These are phyloP conservation scores for Smithornis capensis DNA, from an alignment of 2,113 vertebrate genomes.

Conservation along the genomic window DNA sequence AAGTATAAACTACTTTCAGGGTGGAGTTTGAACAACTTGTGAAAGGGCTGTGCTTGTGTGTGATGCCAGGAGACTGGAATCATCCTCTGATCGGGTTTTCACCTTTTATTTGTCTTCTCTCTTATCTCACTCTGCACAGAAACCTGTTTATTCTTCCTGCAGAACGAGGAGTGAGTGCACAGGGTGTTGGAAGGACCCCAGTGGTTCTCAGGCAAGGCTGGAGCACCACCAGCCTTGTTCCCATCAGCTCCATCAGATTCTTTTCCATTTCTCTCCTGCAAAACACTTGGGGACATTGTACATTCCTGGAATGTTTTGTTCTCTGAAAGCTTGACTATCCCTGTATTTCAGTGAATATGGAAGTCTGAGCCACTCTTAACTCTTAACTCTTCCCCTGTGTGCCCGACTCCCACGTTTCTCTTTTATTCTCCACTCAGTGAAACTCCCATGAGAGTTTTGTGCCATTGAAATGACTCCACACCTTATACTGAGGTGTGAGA, in stretches of 20 bases:
- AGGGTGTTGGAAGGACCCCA: background rate
- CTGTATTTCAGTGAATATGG: background rate
- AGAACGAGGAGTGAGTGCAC: background rate
- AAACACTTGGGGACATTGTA: accelerated
- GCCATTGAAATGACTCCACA: background rate
- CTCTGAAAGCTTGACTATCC: background rate
- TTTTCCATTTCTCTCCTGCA: background rate
- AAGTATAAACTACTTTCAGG: background rate
- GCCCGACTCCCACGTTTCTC: background rate
- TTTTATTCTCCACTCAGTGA: background rate
- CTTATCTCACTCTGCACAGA: background rate
- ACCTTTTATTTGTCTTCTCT: background rate
- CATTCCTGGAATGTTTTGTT: background rate
- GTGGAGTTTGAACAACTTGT: background rate
- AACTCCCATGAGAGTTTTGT: background rate
- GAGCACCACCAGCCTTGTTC: background rate
- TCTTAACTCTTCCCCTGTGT: background rate
- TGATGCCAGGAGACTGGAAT: background rate
- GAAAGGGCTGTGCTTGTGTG: background rate
- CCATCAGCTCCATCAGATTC: background rate
- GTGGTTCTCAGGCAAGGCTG: background rate
- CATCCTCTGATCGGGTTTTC: background rate
- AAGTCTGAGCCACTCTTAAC: background rate
- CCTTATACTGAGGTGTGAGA: background rate
- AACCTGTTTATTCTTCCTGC: background rate